These are phyloP conservation scores for Oreortyx pictus DNA, from an alignment of 2,797 vertebrate species.

Conservation along the genomic window DNA sequence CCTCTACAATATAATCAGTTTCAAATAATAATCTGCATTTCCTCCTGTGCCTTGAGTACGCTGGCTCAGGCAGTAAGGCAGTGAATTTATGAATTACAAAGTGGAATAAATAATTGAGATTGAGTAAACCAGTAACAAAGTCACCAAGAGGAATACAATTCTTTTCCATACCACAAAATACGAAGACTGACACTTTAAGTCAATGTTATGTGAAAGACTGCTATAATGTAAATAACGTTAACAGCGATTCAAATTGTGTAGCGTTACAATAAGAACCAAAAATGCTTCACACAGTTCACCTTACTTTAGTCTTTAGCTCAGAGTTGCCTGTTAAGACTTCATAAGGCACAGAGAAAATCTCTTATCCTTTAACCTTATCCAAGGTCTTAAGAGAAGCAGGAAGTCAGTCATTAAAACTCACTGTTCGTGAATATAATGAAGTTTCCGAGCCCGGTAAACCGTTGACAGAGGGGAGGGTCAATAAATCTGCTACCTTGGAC, in stretches of 20 bases:
- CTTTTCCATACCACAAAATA: neutral
- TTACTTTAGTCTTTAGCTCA: neutral
- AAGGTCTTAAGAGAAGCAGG: neutral
- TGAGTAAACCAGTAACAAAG: neutral
- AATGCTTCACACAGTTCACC: neutral
- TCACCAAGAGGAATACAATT: neutral
- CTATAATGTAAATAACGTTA: neutral
- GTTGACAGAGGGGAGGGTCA: too few species aligned
- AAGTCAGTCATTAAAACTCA: accelerated
- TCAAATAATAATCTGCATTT: neutral
- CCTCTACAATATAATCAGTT: neutral
- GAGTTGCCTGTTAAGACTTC: neutral
- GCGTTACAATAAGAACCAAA: neutral
- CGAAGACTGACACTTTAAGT: neutral
- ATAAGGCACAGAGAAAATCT: neutral
- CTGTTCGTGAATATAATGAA: neutral
- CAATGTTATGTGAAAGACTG: neutral
- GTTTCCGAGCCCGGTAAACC: neutral
- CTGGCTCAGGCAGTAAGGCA: neutral
- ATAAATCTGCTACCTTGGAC: too few species aligned
- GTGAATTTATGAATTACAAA: neutral
- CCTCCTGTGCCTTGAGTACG: neutral
- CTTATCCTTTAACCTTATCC: too few species aligned
- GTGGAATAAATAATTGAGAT: neutral
- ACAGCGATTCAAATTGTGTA: neutral